Conservation (phyloP, 2,797 vertebrate species). For the Tragopan temminckii region DNA sequence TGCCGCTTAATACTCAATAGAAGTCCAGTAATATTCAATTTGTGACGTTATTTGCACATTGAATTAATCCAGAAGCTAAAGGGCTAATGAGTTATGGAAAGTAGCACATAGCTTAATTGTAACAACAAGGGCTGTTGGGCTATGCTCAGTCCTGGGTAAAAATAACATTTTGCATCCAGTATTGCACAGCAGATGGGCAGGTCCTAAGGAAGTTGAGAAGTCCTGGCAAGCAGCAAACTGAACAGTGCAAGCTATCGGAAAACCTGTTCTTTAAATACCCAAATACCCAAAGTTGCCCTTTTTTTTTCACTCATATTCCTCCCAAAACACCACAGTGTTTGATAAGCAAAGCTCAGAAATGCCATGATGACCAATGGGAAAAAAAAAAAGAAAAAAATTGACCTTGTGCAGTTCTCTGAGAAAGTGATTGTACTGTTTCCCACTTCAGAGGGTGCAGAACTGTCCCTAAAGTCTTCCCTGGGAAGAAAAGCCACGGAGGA, state of each 20-base stretch:
- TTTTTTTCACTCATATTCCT: background rate
- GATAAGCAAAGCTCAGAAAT: background rate
- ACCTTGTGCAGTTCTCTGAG: background rate
- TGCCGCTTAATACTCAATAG: slow-evolving; percentile 53
- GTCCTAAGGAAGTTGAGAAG: background rate
- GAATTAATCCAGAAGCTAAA: slow-evolving; percentile 67
- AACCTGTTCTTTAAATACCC: background rate
- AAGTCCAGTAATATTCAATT: slow-evolving; percentile 72
- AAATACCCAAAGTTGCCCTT: background rate
- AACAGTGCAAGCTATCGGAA: background rate
- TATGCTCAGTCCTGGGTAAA: background rate
- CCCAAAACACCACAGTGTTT: background rate
- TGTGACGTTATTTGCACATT: slow-evolving; percentile 72
- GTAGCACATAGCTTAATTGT: slow-evolving; percentile 48
- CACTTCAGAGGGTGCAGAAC: background rate
- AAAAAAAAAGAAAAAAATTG: background rate
- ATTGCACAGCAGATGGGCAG: background rate
- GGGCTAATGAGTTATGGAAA: slow-evolving; percentile 66
- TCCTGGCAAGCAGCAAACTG: background rate
- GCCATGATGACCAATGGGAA: background rate
- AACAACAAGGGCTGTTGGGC: slow-evolving; percentile 23
- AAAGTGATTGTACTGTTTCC: background rate
- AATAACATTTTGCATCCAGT: background rate
- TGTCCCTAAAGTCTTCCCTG: background rate
- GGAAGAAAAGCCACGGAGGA: background rate